Conservation (phyloP, 2,113 vertebrate genomes). For the Tricholaema leucomelas region DNA sequence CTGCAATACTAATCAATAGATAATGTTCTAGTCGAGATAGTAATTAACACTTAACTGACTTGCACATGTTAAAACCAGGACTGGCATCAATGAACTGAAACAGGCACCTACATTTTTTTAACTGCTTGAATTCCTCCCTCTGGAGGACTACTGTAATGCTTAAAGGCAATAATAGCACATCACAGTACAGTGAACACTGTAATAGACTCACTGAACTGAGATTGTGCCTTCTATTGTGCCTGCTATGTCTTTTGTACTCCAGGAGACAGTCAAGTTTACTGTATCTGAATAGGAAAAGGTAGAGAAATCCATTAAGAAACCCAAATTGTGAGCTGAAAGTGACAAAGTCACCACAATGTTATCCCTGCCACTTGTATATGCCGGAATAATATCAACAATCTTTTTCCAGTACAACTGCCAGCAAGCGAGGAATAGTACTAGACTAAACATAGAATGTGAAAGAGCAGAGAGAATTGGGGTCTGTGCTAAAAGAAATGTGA, state of each 20-base stretch:
- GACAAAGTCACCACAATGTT: not conserved
- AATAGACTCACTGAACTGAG: not conserved
- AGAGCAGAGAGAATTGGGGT: slow-evolving; percentile 34
- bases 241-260: not conserved
- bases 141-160: not conserved
- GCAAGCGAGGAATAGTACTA: slow-evolving; percentile 43
- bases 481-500: slow-evolving; percentile 58
- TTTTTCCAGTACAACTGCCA: slow-evolving; percentile 40
- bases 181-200: not conserved
- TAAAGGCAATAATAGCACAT: not conserved
- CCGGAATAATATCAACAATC: slow-evolving; percentile 31
- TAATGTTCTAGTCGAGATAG: slow-evolving; percentile 13
- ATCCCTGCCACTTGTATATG: slow-evolving; percentile 28
- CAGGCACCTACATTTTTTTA: not conserved
- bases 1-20: slow-evolving; percentile 41
- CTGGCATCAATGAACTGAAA: not conserved
- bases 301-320: slow-evolving; percentile 24
- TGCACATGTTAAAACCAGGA: slow-evolving; percentile 26
- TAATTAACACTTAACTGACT: slow-evolving; percentile 43
- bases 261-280: not conserved
- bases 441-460: slow-evolving; percentile 66
- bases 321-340: slow-evolving; percentile 8
- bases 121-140: not conserved
- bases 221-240: not conserved
- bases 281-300: not conserved